These are phyloP conservation scores for Theodoxus fluviatilis DNA, from an alignment of 2,888 invertebrate genomes.

Conservation along the genomic window DNA sequence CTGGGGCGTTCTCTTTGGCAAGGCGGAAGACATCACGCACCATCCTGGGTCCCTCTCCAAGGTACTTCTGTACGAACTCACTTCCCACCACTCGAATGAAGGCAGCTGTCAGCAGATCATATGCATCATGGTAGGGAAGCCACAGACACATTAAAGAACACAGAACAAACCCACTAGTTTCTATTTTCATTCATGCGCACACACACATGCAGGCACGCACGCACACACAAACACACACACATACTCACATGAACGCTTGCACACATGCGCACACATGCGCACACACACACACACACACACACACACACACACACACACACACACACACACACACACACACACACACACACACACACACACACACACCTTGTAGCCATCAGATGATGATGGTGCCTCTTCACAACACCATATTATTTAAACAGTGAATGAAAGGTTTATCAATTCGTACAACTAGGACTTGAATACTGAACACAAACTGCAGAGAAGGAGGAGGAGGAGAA, in stretches of 20 bases:
- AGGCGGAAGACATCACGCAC: slow-evolving; percentile 98
- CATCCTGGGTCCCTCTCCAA: slow-evolving; percentile 99
- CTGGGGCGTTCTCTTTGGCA: slow-evolving; percentile 98
- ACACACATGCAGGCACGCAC: too few relatives aligned
- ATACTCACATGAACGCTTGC: too few relatives aligned
- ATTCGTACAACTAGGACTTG: too few relatives aligned
- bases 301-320: too few relatives aligned
- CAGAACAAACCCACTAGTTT: too few relatives aligned
- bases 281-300: too few relatives aligned
- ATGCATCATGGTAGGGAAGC: neutral
- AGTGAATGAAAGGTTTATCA: neutral
- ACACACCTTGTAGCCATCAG: neutral
- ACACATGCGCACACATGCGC: too few relatives aligned
- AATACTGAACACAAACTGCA: too few relatives aligned
- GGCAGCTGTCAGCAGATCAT: slow-evolving; percentile 75
- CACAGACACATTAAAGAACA: too few relatives aligned
- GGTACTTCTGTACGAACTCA: slow-evolving; percentile 98
- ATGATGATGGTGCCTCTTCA: too few relatives aligned
- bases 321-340: neutral
- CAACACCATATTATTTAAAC: neutral
- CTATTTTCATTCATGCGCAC: too few relatives aligned
- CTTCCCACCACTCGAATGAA: slow-evolving; percentile 99
- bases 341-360: neutral
- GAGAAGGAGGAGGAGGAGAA: too few relatives aligned
- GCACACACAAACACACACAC: slow-evolving; percentile 10